A percentile compares a stretch with the other conserved stretches of the same genome.
Conservation (phyloP, 1,140 invertebrate species). For the Aleiodes sp. region DNA sequence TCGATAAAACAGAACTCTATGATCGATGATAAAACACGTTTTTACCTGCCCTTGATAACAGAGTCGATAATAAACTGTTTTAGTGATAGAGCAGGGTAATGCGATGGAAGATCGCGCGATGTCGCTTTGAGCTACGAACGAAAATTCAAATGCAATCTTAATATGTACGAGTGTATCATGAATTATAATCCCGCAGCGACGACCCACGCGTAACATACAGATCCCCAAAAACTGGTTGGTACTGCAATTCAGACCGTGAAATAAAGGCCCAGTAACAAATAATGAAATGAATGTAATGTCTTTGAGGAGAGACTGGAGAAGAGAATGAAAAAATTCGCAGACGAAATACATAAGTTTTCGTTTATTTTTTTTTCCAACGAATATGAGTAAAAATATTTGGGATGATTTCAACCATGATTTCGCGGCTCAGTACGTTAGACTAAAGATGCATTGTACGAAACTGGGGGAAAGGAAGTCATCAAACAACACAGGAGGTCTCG, state of each 20-base stretch:
- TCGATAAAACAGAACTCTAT: no score
- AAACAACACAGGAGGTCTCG: neutral
- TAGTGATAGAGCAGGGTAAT: neutral
- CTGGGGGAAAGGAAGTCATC: constrained; percentile 17
- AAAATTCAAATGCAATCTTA: constrained; percentile 9
- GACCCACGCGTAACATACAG: constrained; percentile 49
- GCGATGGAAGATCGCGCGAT: neutral
- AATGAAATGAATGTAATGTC: constrained; percentile 35
- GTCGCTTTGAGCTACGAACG: neutral
- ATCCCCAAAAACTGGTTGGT: constrained; percentile 44
- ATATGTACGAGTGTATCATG: constrained; percentile 48
- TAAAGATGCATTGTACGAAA: constrained; percentile 34
- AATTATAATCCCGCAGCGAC: constrained; percentile 59
- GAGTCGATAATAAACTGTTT: no score
- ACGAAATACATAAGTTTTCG: neutral
- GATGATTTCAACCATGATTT: constrained; percentile 48
- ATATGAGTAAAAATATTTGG: constrained; percentile 47
- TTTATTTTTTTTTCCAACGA: neutral
- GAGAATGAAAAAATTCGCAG: neutral
- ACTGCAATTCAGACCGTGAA: constrained; percentile 17
- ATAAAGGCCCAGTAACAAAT: constrained; percentile 34
- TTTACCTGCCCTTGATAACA: no score
- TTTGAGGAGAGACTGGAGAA: no score
- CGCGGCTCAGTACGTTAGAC: constrained; percentile 42
- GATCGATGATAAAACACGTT: no score